Evolutionary conservation across 2,888 invertebrate genomes (phyloP).

Genomic region (Frankliniella intonsa): DNA sequence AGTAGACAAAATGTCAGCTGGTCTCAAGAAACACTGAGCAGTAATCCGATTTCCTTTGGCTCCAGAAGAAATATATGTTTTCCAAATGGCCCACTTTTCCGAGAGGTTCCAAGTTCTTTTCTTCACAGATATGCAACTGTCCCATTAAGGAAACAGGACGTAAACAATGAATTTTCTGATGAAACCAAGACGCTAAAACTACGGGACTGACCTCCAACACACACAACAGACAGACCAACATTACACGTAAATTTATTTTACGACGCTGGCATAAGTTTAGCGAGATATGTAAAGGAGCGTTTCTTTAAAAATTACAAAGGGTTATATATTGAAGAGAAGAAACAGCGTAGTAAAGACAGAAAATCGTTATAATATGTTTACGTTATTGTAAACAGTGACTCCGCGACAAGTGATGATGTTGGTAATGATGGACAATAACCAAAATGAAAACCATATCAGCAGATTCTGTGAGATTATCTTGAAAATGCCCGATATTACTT

Average conservation of each 20-base stretch:
- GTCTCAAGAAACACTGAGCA: background rate
- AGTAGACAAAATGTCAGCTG: slow-evolving; percentile 20
- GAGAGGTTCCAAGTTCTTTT: background rate
- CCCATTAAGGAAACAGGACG: background rate
- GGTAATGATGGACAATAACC: background rate
- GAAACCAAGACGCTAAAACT: background rate
- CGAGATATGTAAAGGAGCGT: no score
- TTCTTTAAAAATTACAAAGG: background rate
- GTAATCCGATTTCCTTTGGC: background rate
- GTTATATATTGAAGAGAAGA: background rate
- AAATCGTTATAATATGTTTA: background rate
- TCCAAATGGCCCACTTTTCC: background rate
- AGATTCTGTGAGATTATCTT: background rate
- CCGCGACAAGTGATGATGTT: background rate
- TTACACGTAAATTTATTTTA: background rate
- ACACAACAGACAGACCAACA: background rate
- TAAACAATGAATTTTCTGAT: background rate
- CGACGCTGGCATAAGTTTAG: background rate
- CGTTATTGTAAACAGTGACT: background rate
- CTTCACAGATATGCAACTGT: background rate
- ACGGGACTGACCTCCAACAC: slow-evolving; percentile 11
- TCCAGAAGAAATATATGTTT: background rate
- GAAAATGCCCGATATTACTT: background rate
- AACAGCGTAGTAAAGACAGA: background rate
- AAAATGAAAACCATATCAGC: background rate